Evolutionary conservation across 2,888 invertebrate genomes (phyloP).

Genomic region (Plutella xylostella): DNA sequence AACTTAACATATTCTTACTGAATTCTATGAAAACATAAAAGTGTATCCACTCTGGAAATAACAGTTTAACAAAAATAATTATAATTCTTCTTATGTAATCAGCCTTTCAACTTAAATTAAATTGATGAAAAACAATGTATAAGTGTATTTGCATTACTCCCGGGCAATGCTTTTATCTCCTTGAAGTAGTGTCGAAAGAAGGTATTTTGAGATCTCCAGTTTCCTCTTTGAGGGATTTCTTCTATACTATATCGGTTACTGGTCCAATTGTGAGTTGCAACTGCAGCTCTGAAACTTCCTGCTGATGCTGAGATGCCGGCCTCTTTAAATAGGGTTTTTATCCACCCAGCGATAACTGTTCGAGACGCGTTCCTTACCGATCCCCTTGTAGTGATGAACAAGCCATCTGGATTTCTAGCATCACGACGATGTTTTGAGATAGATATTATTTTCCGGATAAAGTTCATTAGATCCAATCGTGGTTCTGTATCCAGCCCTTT

Average conservation of each 20-base stretch:
- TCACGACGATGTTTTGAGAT: background rate
- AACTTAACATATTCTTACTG: background rate
- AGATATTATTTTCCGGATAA: background rate
- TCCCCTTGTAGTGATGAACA: background rate
- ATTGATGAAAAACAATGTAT: background rate
- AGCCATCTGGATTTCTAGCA: background rate
- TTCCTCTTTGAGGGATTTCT: background rate
- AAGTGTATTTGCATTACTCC: background rate
- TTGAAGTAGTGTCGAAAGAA: background rate
- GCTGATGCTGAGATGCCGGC: background rate
- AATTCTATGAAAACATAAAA: background rate
- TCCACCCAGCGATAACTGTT: background rate
- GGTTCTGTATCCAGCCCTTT: background rate
- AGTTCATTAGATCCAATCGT: background rate
- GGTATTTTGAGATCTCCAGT: background rate
- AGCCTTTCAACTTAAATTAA: background rate
- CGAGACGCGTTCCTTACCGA: background rate
- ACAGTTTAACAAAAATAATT: background rate
- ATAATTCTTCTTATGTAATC: background rate
- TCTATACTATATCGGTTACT: background rate
- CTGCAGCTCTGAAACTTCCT: background rate
- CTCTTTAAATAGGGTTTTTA: background rate
- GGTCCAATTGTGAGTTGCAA: background rate
- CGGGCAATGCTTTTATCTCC: background rate
- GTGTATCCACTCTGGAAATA: background rate